phyloP scores from a whole-genome alignment of 1,140 invertebrate genomes.

The Bactericera cockerelli region DNA sequence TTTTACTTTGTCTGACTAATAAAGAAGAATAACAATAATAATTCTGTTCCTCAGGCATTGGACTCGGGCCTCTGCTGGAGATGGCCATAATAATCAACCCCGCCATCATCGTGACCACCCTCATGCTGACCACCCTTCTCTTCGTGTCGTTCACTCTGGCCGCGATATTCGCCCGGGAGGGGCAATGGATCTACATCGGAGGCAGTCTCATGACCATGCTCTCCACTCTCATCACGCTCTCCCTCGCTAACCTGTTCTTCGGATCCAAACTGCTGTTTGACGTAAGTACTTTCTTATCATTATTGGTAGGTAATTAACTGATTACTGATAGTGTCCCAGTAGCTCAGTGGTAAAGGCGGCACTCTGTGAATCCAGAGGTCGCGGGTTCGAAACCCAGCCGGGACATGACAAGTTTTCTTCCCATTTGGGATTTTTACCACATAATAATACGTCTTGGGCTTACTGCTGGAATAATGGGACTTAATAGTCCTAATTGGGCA shows the following conservation, averaged over 20 bases:
- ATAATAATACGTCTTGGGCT: too few species aligned
- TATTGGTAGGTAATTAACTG: slow-evolving; percentile 5
- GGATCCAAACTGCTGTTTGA: slow-evolving; percentile 66
- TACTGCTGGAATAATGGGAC: too few species aligned
- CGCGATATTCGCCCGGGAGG: slow-evolving; percentile 65
- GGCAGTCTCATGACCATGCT: slow-evolving; percentile 67
- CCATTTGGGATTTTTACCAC: too few species aligned
- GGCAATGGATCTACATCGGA: slow-evolving; percentile 72
- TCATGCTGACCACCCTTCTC: slow-evolving; percentile 69
- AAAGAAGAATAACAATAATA: slow-evolving; percentile 14
- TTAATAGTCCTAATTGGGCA: too few species aligned
- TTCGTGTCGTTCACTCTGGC: slow-evolving; percentile 83
- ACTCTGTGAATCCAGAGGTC: too few species aligned
- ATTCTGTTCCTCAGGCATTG: slow-evolving; percentile 43
- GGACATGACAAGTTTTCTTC: too few species aligned
- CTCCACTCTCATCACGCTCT: slow-evolving; percentile 57
- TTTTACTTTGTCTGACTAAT: too few species aligned
- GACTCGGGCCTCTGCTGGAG: slow-evolving; percentile 63
- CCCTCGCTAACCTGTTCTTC: slow-evolving; percentile 73
- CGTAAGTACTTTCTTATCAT: slow-evolving; percentile 34
- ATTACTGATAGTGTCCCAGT: too few species aligned
- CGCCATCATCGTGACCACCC: slow-evolving; percentile 71
- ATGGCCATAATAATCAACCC: slow-evolving; percentile 62
- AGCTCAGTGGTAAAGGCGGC: too few species aligned
- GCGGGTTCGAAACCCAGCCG: too few species aligned